A percentile compares a stretch with the other conserved stretches of the same genome.
Evolutionary conservation across 2,113 vertebrate species (phyloP).

Genomic region (Ranitomeya imitator): DNA sequence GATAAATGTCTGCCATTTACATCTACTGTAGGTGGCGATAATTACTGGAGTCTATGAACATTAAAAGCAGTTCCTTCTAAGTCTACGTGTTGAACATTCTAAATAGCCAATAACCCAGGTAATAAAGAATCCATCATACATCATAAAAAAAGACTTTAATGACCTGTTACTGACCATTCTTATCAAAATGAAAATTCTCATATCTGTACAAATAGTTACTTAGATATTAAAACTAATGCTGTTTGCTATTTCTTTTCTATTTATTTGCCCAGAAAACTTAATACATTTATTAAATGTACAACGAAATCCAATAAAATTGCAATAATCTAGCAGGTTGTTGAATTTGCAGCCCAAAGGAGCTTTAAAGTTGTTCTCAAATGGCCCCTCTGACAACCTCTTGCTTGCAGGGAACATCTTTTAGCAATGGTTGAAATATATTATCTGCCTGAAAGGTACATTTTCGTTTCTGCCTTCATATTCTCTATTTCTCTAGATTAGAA

Average conservation of each 20-base stretch:
- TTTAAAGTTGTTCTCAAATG: not conserved
- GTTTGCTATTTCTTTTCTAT: not conserved
- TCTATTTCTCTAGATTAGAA: not conserved
- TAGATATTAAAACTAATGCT: not conserved
- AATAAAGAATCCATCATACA: slow-evolving; percentile 29
- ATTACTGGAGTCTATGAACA: slow-evolving; percentile 14
- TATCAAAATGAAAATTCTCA: not conserved
- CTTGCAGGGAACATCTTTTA: not conserved
- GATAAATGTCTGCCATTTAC: slow-evolving; percentile 18
- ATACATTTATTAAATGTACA: not conserved
- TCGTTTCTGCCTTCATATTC: not conserved
- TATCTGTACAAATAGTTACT: not conserved
- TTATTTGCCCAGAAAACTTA: not conserved
- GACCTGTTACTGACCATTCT: slow-evolving; percentile 5
- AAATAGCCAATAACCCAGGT: not conserved
- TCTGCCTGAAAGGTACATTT: not conserved
- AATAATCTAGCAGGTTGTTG: not conserved
- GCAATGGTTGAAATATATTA: not conserved
- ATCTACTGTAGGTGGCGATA: not conserved
- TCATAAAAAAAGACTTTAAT: not conserved
- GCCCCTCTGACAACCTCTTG: not conserved
- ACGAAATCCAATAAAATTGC: not conserved
- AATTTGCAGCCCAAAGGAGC: not conserved
- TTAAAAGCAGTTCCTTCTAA: slow-evolving; percentile 41
- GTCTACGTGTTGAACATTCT: slow-evolving; percentile 14